phyloP scores from a whole-genome alignment of 1,140 invertebrate genomes.

The Euwallacea fornicatus region DNA sequence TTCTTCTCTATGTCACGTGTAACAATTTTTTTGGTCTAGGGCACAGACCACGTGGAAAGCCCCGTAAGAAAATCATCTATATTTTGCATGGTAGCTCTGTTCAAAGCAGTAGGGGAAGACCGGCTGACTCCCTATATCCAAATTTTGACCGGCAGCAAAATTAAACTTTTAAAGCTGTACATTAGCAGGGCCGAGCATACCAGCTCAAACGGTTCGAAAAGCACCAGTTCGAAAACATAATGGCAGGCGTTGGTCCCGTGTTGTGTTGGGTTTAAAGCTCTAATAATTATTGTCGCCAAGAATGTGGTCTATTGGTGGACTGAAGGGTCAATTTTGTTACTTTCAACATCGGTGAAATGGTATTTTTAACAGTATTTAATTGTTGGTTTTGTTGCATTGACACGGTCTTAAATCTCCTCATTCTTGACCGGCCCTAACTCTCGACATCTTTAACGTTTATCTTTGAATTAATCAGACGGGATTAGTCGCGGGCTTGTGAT shows the following conservation, averaged over 20 bases:
- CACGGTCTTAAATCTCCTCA: too few species aligned
- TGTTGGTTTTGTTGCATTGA: too few species aligned
- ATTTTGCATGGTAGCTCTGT: slow-evolving; percentile 93
- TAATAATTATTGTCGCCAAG: too few species aligned
- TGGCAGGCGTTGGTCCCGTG: not conserved
- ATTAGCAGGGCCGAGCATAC: slow-evolving; percentile 42
- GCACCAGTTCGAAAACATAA: not conserved
- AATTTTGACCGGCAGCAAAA: slow-evolving; percentile 80
- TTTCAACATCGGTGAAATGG: too few species aligned
- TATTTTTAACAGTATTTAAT: too few species aligned
- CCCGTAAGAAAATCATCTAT: slow-evolving; percentile 91
- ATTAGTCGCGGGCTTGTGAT: slow-evolving; percentile 13
- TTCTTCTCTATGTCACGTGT: not conserved
- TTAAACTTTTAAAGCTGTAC: slow-evolving; percentile 51
- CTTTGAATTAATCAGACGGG: not conserved
- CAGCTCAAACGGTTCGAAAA: slow-evolving; percentile 1
- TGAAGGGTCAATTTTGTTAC: too few species aligned
- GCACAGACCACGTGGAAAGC: slow-evolving; percentile 85
- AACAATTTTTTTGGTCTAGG: slow-evolving; percentile 56
- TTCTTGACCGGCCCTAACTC: too few species aligned
- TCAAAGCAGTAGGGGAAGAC: slow-evolving; percentile 82
- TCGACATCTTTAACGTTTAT: too few species aligned
- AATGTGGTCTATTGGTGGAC: too few species aligned
- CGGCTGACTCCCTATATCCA: slow-evolving; percentile 76
- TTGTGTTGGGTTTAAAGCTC: too few species aligned